Conservation (phyloP, 1,140 invertebrate species). For the Hirudo medicinalis region DNA sequence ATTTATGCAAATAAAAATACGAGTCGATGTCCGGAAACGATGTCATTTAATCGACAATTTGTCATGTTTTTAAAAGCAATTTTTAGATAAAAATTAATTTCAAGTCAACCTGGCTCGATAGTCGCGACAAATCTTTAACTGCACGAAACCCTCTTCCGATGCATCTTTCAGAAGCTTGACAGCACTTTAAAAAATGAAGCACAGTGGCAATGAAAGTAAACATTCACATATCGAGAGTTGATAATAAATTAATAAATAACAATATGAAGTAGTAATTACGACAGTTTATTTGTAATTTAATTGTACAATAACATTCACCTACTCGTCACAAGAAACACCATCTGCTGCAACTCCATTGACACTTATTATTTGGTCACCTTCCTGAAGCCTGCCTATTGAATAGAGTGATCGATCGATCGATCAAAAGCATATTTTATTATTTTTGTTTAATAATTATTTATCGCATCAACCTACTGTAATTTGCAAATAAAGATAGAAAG, state of each 20-base stretch:
- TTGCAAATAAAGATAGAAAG: not conserved
- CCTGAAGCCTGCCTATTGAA: not conserved
- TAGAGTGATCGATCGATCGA: not conserved
- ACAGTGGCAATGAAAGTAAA: not conserved
- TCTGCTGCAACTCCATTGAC: not conserved
- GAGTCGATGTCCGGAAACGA: not conserved
- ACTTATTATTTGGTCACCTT: slow-evolving; percentile 1
- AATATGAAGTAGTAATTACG: not conserved
- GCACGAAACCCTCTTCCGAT: slow-evolving; percentile 6
- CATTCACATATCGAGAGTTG: not conserved
- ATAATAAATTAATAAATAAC: not conserved
- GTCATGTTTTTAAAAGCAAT: not conserved
- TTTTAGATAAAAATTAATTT: not conserved
- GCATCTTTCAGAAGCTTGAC: not conserved
- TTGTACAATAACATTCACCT: not conserved
- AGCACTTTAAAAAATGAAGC: not conserved
- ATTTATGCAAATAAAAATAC: not conserved
- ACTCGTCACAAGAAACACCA: not conserved
- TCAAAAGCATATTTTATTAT: not conserved
- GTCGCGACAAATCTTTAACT: not conserved
- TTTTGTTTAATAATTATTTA: not conserved
- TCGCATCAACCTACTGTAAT: not conserved
- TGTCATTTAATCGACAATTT: not conserved
- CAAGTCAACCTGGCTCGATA: not conserved
- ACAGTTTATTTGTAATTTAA: not conserved